Evolutionary conservation across 2,113 vertebrate genomes (phyloP), one percentile per base, ranked within the genome.

Genomic region (Anoplopoma fimbria): DNA sequence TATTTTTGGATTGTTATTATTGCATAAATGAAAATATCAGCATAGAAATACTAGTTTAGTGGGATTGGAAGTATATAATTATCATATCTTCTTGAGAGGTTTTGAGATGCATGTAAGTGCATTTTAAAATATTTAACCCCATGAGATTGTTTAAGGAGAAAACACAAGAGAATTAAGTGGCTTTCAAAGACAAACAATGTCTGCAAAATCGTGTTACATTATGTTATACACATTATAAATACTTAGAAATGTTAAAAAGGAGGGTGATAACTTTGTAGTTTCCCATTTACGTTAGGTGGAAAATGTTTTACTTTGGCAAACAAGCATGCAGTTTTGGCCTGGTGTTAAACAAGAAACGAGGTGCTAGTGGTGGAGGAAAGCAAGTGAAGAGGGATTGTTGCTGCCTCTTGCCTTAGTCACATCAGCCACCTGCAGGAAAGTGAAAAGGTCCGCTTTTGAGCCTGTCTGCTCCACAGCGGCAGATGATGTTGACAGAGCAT

Each of bases 341-440:
- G 93, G 94, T 93, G 64, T 92, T 93, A 7, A 89, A 92, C 89
- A 87, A 77, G 79, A 72, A 94, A 93, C 92, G 94, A 93, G 94
- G 88, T 83, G 62, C 36, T 74, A 81, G 61, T 70, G 70, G 62
- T 7, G 75, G 65, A 65, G 80, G 74, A 84, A 40, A 47, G 67
- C 9, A n/a, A 79, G 73, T 89, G 91, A 86, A 84, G 90, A 79
- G 85, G 90, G 89, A 88, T 84, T 89, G 92, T 90, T 86, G 84
- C 84, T 83, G 90, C 89, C 84, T 89, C 92, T 93, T 79, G 84
- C 88, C 73, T 86, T 72, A 78, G 89, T 83, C 74, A 62, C 87
- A 92, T 94, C 91, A 93, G 90, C 94, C 94, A 94, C 94, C 93
- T 94, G 93, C 93, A 91, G 91, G 70, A 94, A 80, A 92, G 83